phyloP scores from a whole-genome alignment of 2,797 vertebrate genomes.

The Buceros bicornis region DNA sequence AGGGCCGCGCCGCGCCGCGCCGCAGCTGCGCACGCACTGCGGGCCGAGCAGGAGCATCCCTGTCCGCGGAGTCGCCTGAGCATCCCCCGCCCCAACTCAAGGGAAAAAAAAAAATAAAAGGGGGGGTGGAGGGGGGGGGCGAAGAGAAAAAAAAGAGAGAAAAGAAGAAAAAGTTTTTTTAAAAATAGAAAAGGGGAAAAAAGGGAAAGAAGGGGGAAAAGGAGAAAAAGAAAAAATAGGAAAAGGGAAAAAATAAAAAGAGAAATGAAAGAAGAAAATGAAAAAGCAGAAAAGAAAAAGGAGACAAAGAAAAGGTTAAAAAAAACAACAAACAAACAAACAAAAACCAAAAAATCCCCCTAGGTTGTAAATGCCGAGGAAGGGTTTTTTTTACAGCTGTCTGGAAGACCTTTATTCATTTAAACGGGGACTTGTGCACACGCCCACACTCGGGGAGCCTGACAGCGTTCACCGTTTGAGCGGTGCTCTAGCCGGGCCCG shows the following conservation, averaged over 20 bases:
- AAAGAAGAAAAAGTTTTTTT: neutral
- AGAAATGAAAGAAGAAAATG: too few species aligned
- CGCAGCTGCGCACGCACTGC: neutral
- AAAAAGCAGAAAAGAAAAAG: rapidly evolving
- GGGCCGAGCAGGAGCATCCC: neutral
- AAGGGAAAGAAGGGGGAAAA: neutral
- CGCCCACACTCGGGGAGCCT: rapidly evolving
- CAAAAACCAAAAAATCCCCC: neutral
- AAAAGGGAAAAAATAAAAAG: too few species aligned
- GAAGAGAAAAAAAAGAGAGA: too few species aligned
- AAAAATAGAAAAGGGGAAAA: too few species aligned
- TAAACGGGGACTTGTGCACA: neutral
- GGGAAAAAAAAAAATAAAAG: neutral
- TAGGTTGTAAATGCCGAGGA: neutral
- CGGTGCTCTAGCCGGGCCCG: neutral
- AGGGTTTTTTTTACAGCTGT: neutral
- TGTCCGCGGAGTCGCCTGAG: rapidly evolving
- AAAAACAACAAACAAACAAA: rapidly evolving
- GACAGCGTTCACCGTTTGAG: neutral
- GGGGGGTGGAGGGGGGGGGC: too few species aligned
- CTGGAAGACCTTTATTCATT: neutral
- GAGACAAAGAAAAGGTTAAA: too few species aligned
- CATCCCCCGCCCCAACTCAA: too few species aligned
- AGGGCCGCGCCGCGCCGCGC: neutral
- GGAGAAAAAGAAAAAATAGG: neutral